phyloP scores from a whole-genome alignment of 2,113 vertebrate species.

The Pachycephala philippinensis region DNA sequence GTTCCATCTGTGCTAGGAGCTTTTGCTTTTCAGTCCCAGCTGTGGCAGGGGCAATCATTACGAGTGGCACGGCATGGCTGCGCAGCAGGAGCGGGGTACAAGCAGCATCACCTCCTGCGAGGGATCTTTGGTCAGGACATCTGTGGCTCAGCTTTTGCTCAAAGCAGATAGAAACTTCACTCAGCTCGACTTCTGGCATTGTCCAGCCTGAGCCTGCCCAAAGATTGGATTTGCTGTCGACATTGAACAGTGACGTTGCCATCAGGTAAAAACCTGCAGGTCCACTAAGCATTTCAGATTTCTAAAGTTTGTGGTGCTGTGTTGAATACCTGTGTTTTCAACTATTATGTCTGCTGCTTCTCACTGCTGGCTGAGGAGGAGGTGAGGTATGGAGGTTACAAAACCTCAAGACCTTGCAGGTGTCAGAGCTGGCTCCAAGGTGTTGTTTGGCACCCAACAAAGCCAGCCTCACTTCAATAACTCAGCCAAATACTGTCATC shows the following conservation, averaged over 20 bases:
- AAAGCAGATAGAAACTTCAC: background rate
- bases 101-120: background rate
- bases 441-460: background rate
- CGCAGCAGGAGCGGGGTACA: rapidly evolving
- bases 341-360: background rate
- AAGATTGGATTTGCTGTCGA: background rate
- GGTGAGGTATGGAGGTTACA: background rate
- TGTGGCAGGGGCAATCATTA: background rate
- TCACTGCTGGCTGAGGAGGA: background rate
- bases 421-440: rapidly evolving
- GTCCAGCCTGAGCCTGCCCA: background rate
- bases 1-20: background rate
- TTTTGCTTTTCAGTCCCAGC: background rate
- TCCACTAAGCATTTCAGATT: background rate
- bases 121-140: background rate
- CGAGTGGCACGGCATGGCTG: rapidly evolving
- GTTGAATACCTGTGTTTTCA: background rate
- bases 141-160: background rate
- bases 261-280: background rate
- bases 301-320: background rate
- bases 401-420: background rate
- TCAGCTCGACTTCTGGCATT: background rate
- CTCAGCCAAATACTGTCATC: background rate
- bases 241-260: background rate
- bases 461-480: background rate